Evolutionary conservation across 1,140 invertebrate species (phyloP).

Genomic region (Thaumatotibia leucotreta): DNA sequence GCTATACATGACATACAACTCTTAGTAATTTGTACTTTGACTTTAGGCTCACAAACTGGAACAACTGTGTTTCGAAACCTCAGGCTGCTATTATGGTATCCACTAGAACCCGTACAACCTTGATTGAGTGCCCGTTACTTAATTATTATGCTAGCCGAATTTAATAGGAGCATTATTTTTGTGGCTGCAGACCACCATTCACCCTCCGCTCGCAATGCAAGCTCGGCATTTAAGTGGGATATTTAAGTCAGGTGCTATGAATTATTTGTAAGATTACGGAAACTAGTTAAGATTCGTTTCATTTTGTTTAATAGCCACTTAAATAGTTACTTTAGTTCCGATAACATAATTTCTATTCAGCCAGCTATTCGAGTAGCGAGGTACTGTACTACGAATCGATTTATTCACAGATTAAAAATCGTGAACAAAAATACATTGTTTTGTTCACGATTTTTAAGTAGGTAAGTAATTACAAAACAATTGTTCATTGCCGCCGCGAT

Average conservation of each 20-base stretch:
- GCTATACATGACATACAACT: slow-evolving; percentile 37
- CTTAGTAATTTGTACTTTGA: slow-evolving; percentile 70
- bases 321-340: no score
- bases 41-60: slow-evolving; percentile 66
- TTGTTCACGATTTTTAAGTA: no score
- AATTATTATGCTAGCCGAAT: slow-evolving; percentile 74
- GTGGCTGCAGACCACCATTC: slow-evolving; percentile 14
- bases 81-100: slow-evolving; percentile 59
- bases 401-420: no score
- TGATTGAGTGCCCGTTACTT: slow-evolving; percentile 68
- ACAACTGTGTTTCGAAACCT: slow-evolving; percentile 66
- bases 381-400: no score
- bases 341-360: no score
- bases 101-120: slow-evolving; percentile 53
- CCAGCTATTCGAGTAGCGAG: no score
- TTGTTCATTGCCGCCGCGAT: no score
- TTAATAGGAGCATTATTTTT: slow-evolving; percentile 65
- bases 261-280: neutral
- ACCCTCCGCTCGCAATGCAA: neutral
- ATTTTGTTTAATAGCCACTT: no score
- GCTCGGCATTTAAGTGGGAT: neutral
- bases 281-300: neutral
- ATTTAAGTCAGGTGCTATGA: neutral
- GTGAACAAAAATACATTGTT: no score
- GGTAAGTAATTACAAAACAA: no score